A percentile compares a stretch with the other conserved stretches of the same genome.
These are phyloP conservation scores for Poeciliopsis presidionis DNA, from an alignment of 2,797 vertebrate species.

Conservation along the genomic window DNA sequence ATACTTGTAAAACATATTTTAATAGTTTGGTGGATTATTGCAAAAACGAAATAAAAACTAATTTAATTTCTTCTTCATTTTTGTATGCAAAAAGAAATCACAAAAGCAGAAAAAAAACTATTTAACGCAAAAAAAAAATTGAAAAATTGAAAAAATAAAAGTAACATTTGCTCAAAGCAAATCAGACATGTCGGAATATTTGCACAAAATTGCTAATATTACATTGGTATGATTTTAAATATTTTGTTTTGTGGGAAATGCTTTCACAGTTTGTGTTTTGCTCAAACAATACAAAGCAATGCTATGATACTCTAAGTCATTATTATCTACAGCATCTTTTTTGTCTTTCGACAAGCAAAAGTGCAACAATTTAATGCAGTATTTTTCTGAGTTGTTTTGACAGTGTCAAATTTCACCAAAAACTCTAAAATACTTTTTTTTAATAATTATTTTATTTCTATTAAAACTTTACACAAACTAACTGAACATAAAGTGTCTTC, in stretches of 20 bases:
- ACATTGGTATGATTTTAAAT: conserved; percentile 16
- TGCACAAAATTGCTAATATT: conserved; percentile 2
- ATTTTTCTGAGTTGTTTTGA: conserved; percentile 29
- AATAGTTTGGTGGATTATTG: conserved; percentile 61
- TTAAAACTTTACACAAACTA: conserved; percentile 72
- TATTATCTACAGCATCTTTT: conserved; percentile 29
- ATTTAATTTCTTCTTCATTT: conserved; percentile 41
- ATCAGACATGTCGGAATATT: conserved; percentile 36
- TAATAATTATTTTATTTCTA: conserved; percentile 41
- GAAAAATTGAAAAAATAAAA: conserved; percentile 31
- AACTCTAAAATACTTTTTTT: conserved; percentile 29
- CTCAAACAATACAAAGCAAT: conserved; percentile 52
- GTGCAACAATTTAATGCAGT: conserved; percentile 34
- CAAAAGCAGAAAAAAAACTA: conserved; percentile 57
- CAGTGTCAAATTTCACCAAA: conserved; percentile 28
- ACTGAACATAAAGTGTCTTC: conserved; percentile 51
- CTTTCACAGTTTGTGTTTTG: conserved; percentile 7
- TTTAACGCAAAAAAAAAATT: conserved; percentile 53
- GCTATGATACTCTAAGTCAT: conserved; percentile 46
- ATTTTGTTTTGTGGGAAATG: background rate
- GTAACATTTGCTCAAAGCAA: conserved; percentile 42
- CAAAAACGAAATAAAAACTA: background rate
- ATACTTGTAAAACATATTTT: conserved; percentile 70
- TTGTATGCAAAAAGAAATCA: conserved; percentile 52
- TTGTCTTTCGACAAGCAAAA: conserved; percentile 24